Conservation (phyloP, 35 echinoderm and acorn worm genomes). For the Eucidaris tribuloides region DNA sequence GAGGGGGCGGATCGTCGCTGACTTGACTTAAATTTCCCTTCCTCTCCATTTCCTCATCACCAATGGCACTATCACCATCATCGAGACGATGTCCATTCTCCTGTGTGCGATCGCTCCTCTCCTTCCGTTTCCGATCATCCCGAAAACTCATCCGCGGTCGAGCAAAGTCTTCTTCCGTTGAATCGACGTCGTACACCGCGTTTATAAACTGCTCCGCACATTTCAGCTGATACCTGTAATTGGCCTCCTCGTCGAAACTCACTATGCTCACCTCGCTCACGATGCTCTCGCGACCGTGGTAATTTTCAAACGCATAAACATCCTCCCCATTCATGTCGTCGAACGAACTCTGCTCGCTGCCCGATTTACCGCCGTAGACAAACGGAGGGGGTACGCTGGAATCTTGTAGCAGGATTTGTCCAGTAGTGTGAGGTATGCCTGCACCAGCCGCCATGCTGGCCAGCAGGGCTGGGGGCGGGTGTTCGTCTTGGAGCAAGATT, state of each 20-base stretch:
- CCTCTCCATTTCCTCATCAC: constrained; percentile 10
- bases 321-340: constrained; percentile 43
- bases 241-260: constrained; percentile 57
- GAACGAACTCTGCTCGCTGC: constrained; percentile 43
- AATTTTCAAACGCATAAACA: constrained; percentile 22
- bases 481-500: constrained; percentile 76
- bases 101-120: neutral
- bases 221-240: constrained; percentile 61
- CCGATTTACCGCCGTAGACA: constrained; percentile 57
- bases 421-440: neutral
- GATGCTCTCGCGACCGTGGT: constrained; percentile 34
- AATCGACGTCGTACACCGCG: constrained; percentile 62
- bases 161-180: constrained; percentile 58
- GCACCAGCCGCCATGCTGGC: neutral
- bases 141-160: constrained; percentile 51
- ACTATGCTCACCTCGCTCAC: constrained; percentile 32
- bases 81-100: constrained; percentile 5
- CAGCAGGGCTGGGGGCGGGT: constrained; percentile 40
- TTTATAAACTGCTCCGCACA: constrained; percentile 89
- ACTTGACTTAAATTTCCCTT: neutral
- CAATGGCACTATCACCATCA: constrained; percentile 9
- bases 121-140: constrained; percentile 7
- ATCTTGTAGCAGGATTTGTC: constrained; percentile 91
- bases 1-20: neutral
- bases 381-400: constrained; percentile 76